A percentile compares a stretch with the other conserved stretches of the same genome.
phyloP scores from a whole-genome alignment of 1,140 invertebrate genomes.

The Hycleus phaleratus region DNA sequence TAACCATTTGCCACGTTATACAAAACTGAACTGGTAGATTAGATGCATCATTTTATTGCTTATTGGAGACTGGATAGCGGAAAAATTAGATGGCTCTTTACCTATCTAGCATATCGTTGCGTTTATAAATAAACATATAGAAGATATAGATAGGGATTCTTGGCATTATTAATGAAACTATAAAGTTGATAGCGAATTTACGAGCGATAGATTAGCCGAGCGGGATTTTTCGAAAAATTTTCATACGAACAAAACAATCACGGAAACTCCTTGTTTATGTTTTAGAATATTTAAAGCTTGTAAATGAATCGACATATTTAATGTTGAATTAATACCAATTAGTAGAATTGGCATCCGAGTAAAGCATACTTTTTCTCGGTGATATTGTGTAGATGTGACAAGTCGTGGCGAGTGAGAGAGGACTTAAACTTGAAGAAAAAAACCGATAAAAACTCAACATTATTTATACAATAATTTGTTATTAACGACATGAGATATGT shows the following conservation, averaged over 20 bases:
- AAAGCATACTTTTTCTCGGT: too few species aligned
- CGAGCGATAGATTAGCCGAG: not conserved
- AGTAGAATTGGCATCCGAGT: not conserved
- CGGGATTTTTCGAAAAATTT: not conserved
- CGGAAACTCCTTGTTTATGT: conserved; percentile 3
- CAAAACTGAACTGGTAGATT: not conserved
- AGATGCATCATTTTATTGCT: conserved; percentile 15
- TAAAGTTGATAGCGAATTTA: too few species aligned
- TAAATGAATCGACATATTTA: conserved; percentile 11
- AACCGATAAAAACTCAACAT: conserved; percentile 6
- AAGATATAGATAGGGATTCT: too few species aligned
- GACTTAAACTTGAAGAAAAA: conserved; percentile 10
- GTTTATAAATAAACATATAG: too few species aligned
- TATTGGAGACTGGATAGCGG: not conserved
- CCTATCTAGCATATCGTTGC: too few species aligned
- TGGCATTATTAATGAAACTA: too few species aligned
- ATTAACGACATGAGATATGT: conserved; percentile 22
- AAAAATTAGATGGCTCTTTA: too few species aligned
- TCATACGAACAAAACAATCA: not conserved
- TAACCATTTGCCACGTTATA: conserved; percentile 11
- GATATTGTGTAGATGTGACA: not conserved
- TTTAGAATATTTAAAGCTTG: not conserved
- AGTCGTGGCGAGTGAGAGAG: not conserved
- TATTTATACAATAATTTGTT: conserved; percentile 25
- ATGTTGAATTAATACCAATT: conserved; percentile 15